Percentiles rank a stretch among this genome's conserved stretches.
phyloP scores from a whole-genome alignment of 1,140 invertebrate species.

The Lucilia cuprina region DNA sequence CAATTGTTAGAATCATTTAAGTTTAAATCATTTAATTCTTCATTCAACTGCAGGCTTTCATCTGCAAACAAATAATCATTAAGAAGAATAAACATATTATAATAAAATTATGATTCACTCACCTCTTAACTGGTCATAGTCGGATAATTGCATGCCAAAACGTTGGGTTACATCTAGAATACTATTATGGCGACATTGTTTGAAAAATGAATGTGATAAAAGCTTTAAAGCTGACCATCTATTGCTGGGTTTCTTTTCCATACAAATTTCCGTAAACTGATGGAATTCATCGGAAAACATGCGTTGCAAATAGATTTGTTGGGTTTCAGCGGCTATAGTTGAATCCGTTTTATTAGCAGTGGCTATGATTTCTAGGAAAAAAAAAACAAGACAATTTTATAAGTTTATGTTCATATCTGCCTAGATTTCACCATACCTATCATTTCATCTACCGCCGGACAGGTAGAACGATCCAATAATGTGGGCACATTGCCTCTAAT shows the following conservation, averaged over 20 bases:
- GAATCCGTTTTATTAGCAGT: slow-evolving; percentile 45
- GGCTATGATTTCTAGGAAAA: slow-evolving; percentile 44
- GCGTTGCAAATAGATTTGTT: slow-evolving; percentile 65
- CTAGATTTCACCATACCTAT: background rate
- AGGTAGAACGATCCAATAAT: slow-evolving; percentile 79
- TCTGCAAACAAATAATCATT: slow-evolving; percentile 5
- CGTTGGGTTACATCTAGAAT: slow-evolving; percentile 49
- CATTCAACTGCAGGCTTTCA: slow-evolving; percentile 20
- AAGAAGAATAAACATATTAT: slow-evolving; percentile 22
- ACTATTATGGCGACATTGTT: slow-evolving; percentile 64
- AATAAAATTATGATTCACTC: background rate
- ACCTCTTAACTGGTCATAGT: slow-evolving; percentile 43
- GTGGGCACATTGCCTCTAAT: slow-evolving; percentile 79
- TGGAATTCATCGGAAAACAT: slow-evolving; percentile 79
- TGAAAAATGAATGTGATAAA: slow-evolving; percentile 78
- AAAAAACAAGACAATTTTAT: background rate
- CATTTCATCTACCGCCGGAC: slow-evolving; percentile 65
- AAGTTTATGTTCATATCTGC: too few relatives aligned
- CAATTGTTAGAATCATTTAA: slow-evolving; percentile 22
- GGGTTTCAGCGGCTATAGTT: slow-evolving; percentile 42
- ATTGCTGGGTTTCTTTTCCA: slow-evolving; percentile 66
- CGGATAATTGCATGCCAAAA: slow-evolving; percentile 41
- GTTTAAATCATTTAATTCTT: slow-evolving; percentile 24
- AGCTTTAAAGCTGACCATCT: slow-evolving; percentile 73
- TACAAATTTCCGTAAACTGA: slow-evolving; percentile 74